phyloP scores from a whole-genome alignment of 2,113 vertebrate species.

The Rhinopomastus cyanomelas region DNA sequence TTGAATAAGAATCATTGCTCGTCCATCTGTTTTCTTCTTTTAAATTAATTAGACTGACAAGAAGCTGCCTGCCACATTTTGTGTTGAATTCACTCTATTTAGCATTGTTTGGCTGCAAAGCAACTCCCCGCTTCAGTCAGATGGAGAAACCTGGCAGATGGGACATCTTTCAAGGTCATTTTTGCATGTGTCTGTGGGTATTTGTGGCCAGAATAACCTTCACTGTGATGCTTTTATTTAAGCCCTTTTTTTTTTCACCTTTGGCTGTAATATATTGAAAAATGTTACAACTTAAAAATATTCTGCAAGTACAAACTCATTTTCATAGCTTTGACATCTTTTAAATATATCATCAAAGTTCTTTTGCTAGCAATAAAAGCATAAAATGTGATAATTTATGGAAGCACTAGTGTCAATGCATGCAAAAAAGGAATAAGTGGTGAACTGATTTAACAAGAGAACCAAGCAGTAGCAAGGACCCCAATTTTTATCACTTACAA shows the following conservation, averaged over 20 bases:
- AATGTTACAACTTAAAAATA: not conserved
- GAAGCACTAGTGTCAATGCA: not conserved
- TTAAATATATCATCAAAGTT: slow-evolving; percentile 15
- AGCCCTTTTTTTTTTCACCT: not conserved
- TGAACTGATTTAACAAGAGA: slow-evolving; percentile 15
- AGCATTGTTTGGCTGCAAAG: slow-evolving; percentile 49
- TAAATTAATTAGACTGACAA: slow-evolving; percentile 60
- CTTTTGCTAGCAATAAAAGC: slow-evolving; percentile 30
- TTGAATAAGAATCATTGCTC: slow-evolving; percentile 39
- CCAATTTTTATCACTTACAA: not conserved
- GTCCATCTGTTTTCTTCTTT: slow-evolving; percentile 58
- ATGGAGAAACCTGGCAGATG: slow-evolving; percentile 58
- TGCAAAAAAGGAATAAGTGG: slow-evolving; percentile 14
- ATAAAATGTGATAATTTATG: slow-evolving; percentile 57
- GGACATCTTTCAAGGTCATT: slow-evolving; percentile 45
- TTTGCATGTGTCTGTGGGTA: slow-evolving; percentile 39
- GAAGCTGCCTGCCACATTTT: slow-evolving; percentile 33
- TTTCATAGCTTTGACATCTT: slow-evolving; percentile 35
- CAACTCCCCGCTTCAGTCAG: slow-evolving; percentile 11
- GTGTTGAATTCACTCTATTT: slow-evolving; percentile 51
- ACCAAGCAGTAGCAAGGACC: not conserved
- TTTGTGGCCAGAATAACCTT: slow-evolving; percentile 52
- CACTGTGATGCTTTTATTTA: slow-evolving; percentile 33
- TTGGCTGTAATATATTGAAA: slow-evolving; percentile 24
- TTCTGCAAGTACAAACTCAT: slow-evolving; percentile 19